These are phyloP conservation scores for Tiaroga cobitis DNA, from an alignment of 2,797 vertebrate species.

Conservation along the genomic window DNA sequence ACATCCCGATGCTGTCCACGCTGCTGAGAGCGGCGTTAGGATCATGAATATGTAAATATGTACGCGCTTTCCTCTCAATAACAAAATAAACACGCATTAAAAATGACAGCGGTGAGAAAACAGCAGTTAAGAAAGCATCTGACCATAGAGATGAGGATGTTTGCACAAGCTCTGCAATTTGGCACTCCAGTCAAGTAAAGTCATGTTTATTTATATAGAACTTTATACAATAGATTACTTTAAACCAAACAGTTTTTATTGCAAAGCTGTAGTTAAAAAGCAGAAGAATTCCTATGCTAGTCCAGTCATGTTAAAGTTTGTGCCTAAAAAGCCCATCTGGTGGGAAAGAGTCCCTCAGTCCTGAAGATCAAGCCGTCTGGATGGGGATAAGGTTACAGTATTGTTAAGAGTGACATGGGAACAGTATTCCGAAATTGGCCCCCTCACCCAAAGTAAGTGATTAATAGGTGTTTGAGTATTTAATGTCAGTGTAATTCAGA, in stretches of 20 bases:
- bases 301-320: slow-evolving; percentile 53
- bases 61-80: not conserved
- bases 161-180: not conserved
- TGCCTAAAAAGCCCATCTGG: slow-evolving; percentile 51
- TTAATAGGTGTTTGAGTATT: slow-evolving; percentile 20
- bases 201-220: too few species aligned
- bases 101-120: not conserved
- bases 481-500: slow-evolving; percentile 11
- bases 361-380: slow-evolving; percentile 38
- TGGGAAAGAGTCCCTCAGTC: slow-evolving; percentile 41
- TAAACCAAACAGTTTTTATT: not conserved
- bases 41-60: not conserved
- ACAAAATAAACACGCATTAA: not conserved
- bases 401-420: slow-evolving; percentile 40
- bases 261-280: slow-evolving; percentile 20
- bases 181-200: not conserved
- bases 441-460: not conserved
- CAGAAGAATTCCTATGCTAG: slow-evolving; percentile 30
- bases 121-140: not conserved
- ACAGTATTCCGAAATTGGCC: not conserved
- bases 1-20: not conserved
- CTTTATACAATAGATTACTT: not conserved
- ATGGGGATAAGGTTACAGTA: slow-evolving; percentile 47
- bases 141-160: not conserved
- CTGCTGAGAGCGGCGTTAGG: not conserved